Evolutionary conservation across 1,140 invertebrate species (phyloP).

Genomic region (Drosophila rhopaloa): DNA sequence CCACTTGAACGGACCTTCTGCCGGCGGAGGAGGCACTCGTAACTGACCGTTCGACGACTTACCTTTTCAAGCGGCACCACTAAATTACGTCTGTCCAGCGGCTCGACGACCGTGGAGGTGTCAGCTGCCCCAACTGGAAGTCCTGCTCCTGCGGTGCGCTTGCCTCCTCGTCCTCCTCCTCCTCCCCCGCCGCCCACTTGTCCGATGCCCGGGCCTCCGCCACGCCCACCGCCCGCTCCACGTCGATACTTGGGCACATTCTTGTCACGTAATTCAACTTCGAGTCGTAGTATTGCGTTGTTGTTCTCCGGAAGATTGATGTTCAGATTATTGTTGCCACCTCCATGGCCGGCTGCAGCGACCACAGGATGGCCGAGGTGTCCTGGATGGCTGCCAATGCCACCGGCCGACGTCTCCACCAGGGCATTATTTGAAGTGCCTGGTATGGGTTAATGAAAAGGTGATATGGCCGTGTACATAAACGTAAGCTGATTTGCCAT

Average conservation of each 20-base stretch:
- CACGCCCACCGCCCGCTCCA: constrained; percentile 39
- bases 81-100: constrained; percentile 71
- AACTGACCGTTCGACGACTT: constrained; percentile 45
- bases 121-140: constrained; percentile 4
- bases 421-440: constrained; percentile 70
- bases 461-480: constrained; percentile 42
- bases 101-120: constrained; percentile 28
- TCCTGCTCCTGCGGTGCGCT: constrained; percentile 10
- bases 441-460: constrained; percentile 67
- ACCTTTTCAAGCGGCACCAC: constrained; percentile 85
- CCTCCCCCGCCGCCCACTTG: constrained; percentile 30
- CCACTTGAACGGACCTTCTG: constrained; percentile 31
- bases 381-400: constrained; percentile 24
- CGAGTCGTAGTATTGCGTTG: constrained; percentile 84
- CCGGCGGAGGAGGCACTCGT: background rate
- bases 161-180: constrained; percentile 10
- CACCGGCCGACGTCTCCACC: constrained; percentile 25
- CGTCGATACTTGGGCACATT: constrained; percentile 81
- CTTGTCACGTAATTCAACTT: constrained; percentile 85
- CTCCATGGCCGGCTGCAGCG: constrained; percentile 31
- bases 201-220: constrained; percentile 36
- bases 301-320: constrained; percentile 83
- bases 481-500: constrained; percentile 38
- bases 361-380: constrained; percentile 26
- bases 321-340: constrained; percentile 84